A percentile compares a stretch with the other conserved stretches of the same genome.
These are phyloP conservation scores for Nerophis ophidion DNA, from an alignment of 2,113 vertebrate genomes.

Conservation along the genomic window DNA sequence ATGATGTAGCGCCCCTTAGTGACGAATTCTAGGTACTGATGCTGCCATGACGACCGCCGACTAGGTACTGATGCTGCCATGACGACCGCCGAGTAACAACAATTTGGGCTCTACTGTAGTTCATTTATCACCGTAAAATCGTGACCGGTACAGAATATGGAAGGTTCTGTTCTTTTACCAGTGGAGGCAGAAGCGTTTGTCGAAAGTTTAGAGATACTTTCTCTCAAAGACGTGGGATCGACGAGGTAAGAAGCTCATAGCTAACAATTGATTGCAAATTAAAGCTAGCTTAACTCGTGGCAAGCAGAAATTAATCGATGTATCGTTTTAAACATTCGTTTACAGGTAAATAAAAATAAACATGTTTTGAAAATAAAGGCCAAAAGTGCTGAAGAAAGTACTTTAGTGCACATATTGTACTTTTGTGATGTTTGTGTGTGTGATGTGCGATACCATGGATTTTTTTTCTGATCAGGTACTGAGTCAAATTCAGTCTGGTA, in stretches of 20 bases:
- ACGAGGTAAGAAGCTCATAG: slow-evolving; percentile 54
- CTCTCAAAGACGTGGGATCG: slow-evolving; percentile 74
- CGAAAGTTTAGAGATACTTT: slow-evolving; percentile 68
- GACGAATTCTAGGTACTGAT: slow-evolving; percentile 15
- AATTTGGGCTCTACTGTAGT: background rate
- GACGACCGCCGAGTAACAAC: slow-evolving; percentile 34
- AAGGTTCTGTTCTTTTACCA: slow-evolving; percentile 60
- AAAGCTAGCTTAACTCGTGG: too few relatives aligned
- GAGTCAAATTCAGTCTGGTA: too few relatives aligned
- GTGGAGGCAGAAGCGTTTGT: slow-evolving; percentile 78
- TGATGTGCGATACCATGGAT: too few relatives aligned
- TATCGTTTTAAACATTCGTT: too few relatives aligned
- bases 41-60: slow-evolving; percentile 40
- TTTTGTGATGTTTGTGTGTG: too few relatives aligned
- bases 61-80: too few relatives aligned
- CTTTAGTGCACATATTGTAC: too few relatives aligned
- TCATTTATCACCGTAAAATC: background rate
- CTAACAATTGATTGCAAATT: background rate
- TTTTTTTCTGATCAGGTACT: too few relatives aligned
- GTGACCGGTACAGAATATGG: slow-evolving; percentile 26
- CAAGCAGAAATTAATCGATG: too few relatives aligned
- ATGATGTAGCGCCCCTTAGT: slow-evolving; percentile 20
- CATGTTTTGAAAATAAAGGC: too few relatives aligned
- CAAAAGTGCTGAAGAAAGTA: too few relatives aligned
- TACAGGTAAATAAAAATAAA: too few relatives aligned